Base-by-base conservation (phyloP, 2,888 invertebrate species). In the Trichopoda pennipes region DNA sequence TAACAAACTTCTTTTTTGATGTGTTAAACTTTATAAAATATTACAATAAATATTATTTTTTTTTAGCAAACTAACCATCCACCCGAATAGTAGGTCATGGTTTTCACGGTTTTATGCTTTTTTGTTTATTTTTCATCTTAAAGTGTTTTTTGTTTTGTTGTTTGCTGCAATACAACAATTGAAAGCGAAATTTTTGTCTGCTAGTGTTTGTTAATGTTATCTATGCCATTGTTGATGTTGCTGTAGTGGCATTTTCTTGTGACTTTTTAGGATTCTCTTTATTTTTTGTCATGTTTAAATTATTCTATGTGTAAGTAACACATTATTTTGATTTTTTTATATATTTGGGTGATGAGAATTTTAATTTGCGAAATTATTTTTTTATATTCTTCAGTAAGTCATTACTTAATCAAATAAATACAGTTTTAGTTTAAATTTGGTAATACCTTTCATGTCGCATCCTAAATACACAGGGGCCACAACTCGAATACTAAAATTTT, bases 81-180 rank as follows among this genome's bases (percentile, higher is more conserved):
- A 81, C 68, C 78, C 58, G 60, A 81, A 81, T 78, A 81, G 78
- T 81, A 75, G 81, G 81, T 81, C 81, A 81, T 81, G 81, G 81
- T 78, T 81, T 81, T 78, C 74, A 81, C 81, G 78, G 81, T 75
- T 81, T 81, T 70, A 81, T 56, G 74, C 69, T 78, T 74, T 81
- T 70, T 77, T 28, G 3, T 28, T 28, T 28, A 8, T 42, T 66
- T 53, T 72, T 74, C 53, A 66, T 49, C 47, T 66, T 53, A 19
- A 64, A 74, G 38, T 56, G 61, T 55, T 58, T 6, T 53, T 69
- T 32, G 51, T 69, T 58, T 64, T 69, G 16, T 63, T 55, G 49
- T 53, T 69, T 72, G 64, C 61, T 60, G 72, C 58, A 49, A 55
- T 44, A 61, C 23, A 77, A 74, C 81, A 70, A 74, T 70, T 74